Percentiles rank a stretch among this genome's conserved stretches.
phyloP scores from a whole-genome alignment of 2,888 invertebrate genomes.

The Andrena dorsata region DNA sequence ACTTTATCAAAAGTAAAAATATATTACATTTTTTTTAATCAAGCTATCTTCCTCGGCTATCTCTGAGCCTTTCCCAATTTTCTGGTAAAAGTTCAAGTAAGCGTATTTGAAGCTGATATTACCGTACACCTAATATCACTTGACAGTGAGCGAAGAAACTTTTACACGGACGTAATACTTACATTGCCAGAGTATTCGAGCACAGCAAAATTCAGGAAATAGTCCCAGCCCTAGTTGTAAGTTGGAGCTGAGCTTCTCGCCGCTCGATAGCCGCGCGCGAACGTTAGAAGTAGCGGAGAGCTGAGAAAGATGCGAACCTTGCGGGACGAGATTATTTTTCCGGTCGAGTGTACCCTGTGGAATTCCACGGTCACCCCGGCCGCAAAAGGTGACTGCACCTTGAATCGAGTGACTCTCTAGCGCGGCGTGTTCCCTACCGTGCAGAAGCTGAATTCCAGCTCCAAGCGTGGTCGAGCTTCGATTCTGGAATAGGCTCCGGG shows the following conservation, averaged over 20 bases:
- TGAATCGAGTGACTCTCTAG: slow-evolving; percentile 69
- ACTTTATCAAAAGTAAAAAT: no score
- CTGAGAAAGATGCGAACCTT: slow-evolving; percentile 63
- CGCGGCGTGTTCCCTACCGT: slow-evolving; percentile 57
- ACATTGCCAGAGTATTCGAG: no score
- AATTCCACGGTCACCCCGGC: slow-evolving; percentile 75
- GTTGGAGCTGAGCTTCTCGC: not conserved
- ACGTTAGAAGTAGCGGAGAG: slow-evolving; percentile 10
- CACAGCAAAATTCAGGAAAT: no score
- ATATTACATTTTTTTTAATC: no score
- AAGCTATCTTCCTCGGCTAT: no score
- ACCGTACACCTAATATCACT: no score
- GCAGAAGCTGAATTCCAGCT: slow-evolving; percentile 70
- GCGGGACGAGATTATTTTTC: slow-evolving; percentile 74
- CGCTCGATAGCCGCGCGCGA: not conserved
- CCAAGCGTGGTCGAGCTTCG: slow-evolving; percentile 43
- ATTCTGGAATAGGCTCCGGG: slow-evolving; percentile 40
- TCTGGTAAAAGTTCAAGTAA: no score
- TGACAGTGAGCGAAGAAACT: no score
- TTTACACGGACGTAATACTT: no score
- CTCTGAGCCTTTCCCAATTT: no score
- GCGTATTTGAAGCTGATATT: no score
- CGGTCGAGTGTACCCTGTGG: slow-evolving; percentile 75
- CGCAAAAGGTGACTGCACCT: slow-evolving; percentile 80
- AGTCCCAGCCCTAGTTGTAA: no score